These are phyloP conservation scores for Melieria crassipennis DNA, from an alignment of 2,888 invertebrate species.

Conservation along the genomic window DNA sequence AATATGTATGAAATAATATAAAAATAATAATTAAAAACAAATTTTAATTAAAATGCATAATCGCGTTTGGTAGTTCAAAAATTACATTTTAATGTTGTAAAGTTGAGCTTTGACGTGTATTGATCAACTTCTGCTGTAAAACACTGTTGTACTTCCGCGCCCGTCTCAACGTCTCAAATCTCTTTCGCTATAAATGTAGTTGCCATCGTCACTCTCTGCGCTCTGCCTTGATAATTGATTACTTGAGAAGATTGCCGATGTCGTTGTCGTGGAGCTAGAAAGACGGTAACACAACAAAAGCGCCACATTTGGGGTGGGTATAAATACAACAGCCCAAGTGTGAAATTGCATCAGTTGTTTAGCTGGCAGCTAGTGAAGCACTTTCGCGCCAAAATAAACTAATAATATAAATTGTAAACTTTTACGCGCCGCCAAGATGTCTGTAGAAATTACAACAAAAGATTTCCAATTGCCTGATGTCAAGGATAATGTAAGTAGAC, in stretches of 20 bases:
- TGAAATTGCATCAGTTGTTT: slow-evolving; percentile 11
- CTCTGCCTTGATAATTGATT: background rate
- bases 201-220: background rate
- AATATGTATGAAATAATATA: too few species aligned
- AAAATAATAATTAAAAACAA: too few species aligned
- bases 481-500: slow-evolving; percentile 57
- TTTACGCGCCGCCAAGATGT: slow-evolving; percentile 45
- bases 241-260: background rate
- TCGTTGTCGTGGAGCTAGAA: background rate
- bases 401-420: background rate
- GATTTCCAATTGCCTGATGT: slow-evolving; percentile 52
- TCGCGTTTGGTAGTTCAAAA: too few species aligned
- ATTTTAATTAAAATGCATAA: too few species aligned
- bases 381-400: background rate
- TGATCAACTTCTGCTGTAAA: too few species aligned
- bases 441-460: slow-evolving; percentile 53
- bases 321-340: slow-evolving; percentile 15
- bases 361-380: slow-evolving; percentile 8
- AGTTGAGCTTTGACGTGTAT: too few species aligned
- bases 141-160: background rate
- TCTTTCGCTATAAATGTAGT: slow-evolving; percentile 16
- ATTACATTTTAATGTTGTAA: too few species aligned
- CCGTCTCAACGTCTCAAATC: background rate
- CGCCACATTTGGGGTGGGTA: background rate
- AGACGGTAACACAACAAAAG: slow-evolving; percentile 4